phyloP scores from a whole-genome alignment of 2,888 invertebrate genomes.

The Stenotaenia linearis region DNA sequence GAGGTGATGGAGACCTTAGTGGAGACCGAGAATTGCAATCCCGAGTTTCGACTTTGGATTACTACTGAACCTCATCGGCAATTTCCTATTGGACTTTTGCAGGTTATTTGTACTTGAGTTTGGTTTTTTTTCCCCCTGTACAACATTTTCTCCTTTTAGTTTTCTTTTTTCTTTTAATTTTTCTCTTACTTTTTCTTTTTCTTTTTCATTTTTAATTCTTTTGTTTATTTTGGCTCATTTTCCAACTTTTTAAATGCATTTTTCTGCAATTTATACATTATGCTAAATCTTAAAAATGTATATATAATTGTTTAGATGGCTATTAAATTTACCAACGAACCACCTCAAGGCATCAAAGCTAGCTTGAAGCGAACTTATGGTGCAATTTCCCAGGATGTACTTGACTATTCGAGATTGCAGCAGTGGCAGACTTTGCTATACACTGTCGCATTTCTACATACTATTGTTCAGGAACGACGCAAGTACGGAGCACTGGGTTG shows the following conservation, averaged over 20 bases:
- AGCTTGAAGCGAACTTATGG: slow-evolving; percentile 92
- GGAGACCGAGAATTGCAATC: slow-evolving; percentile 75
- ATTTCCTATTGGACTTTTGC: slow-evolving; percentile 77
- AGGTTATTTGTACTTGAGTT: slow-evolving; percentile 49
- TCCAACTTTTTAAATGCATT: no score
- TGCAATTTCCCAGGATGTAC: slow-evolving; percentile 74
- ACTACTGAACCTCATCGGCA: slow-evolving; percentile 90
- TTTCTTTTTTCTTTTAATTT: no score
- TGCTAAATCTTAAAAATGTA: no score
- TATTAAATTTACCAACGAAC: slow-evolving; percentile 96
- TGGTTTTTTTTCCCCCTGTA: no score
- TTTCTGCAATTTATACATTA: no score
- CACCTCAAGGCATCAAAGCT: slow-evolving; percentile 89
- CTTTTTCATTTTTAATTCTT: no score
- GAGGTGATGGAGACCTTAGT: slow-evolving; percentile 85
- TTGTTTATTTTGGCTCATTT: neutral
- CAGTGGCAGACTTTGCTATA: slow-evolving; percentile 93
- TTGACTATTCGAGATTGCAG: slow-evolving; percentile 82
- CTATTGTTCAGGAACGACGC: slow-evolving; percentile 87
- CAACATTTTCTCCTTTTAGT: no score
- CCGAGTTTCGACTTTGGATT: slow-evolving; percentile 83
- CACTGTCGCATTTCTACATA: slow-evolving; percentile 90
- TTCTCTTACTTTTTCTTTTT: no score
- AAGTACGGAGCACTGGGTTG: slow-evolving; percentile 96
- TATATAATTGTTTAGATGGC: slow-evolving; percentile 91